These are phyloP conservation scores for Lepisosteus oculatus DNA, from an alignment of 2,113 vertebrate genomes.

Conservation along the genomic window DNA sequence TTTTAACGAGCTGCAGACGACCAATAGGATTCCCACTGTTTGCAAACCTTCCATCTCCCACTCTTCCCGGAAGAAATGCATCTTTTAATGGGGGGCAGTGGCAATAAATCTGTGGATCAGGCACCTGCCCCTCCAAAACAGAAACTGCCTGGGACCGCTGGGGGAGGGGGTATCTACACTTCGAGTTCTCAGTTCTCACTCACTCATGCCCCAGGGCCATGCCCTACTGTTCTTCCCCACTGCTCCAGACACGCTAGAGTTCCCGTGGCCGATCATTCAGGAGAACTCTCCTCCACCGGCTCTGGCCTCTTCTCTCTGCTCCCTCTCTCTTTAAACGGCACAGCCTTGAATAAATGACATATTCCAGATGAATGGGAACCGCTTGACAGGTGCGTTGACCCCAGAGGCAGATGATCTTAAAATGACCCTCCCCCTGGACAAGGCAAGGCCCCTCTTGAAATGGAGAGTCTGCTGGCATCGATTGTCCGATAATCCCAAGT, in stretches of 20 bases:
- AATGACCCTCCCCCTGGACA: conserved; percentile 28
- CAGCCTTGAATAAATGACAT: too few species aligned
- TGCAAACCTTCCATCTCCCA: conserved; percentile 76
- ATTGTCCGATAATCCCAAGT: background rate
- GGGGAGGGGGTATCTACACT: background rate
- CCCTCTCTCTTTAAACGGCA: too few species aligned
- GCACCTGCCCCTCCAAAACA: conserved; percentile 19
- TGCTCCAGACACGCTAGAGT: too few species aligned
- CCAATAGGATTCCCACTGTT: conserved; percentile 71
- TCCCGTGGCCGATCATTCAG: too few species aligned
- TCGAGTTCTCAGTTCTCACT: background rate
- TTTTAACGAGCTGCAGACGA: conserved; percentile 73
- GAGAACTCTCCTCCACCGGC: too few species aligned
- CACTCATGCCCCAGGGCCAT: conserved; percentile 9
- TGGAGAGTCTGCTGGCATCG: background rate
- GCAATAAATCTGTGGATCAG: background rate
- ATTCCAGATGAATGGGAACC: too few species aligned
- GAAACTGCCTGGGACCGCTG: background rate
- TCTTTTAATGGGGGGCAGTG: conserved; percentile 14
- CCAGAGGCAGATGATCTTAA: too few species aligned
- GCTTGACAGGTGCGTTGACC: too few species aligned
- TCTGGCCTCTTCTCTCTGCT: too few species aligned
- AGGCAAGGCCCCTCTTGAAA: conserved; percentile 31
- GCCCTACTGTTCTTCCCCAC: conserved; percentile 46
- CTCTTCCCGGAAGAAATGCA: conserved; percentile 62